These are phyloP conservation scores for Columbina picui DNA, from an alignment of 2,113 vertebrate genomes.

Conservation along the genomic window DNA sequence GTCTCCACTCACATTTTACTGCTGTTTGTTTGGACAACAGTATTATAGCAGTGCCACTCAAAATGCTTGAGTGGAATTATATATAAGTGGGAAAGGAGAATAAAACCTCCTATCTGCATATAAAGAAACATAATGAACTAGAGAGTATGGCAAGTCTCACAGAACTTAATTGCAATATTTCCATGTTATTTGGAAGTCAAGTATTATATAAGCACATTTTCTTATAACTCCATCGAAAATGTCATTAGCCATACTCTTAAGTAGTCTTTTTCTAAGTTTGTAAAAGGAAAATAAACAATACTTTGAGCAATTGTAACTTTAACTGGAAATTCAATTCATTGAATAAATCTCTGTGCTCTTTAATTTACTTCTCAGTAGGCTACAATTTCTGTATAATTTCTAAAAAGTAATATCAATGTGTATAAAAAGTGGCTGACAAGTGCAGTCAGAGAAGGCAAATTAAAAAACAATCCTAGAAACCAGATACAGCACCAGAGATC, in stretches of 20 bases:
- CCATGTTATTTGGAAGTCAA: neutral
- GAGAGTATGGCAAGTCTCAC: neutral
- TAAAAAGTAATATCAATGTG: neutral
- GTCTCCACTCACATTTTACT: neutral
- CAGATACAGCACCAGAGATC: neutral
- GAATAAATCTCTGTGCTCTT: neutral
- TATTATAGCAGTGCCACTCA: neutral
- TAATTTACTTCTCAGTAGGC: conserved; percentile 45
- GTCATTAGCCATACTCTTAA: neutral
- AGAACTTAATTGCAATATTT: neutral
- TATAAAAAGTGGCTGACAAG: conserved; percentile 4
- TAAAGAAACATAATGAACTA: neutral
- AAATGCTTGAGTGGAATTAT: neutral
- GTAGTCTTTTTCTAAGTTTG: neutral
- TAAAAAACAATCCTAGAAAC: neutral
- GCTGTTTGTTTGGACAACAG: neutral
- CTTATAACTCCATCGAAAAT: neutral
- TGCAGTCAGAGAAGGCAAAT: neutral
- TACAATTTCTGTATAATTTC: neutral
- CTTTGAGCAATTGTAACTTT: neutral
- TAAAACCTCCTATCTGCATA: neutral
- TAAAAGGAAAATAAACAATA: neutral
- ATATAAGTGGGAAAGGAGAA: neutral
- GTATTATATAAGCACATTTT: neutral
- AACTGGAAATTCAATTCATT: neutral